phyloP scores from a whole-genome alignment of 2,888 invertebrate species.

The Platycheirus albimanus region DNA sequence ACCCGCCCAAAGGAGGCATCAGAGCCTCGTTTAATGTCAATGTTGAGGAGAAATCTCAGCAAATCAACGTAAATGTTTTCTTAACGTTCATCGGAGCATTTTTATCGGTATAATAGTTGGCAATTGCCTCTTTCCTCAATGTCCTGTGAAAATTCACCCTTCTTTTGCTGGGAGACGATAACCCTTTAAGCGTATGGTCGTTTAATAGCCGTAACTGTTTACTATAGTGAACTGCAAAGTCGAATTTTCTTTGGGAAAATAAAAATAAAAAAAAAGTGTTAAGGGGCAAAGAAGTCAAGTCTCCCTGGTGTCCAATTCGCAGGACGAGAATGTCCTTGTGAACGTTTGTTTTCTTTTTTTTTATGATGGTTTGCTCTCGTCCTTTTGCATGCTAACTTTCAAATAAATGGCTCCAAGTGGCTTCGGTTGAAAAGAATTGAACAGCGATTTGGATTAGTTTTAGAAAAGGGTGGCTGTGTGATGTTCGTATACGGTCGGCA shows the following conservation, averaged over 20 bases:
- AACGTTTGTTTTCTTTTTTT: constrained; percentile 18
- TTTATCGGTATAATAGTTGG: constrained; percentile 60
- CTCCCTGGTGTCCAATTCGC: constrained; percentile 70
- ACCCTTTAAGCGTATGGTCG: constrained; percentile 72
- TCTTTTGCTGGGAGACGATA: constrained; percentile 48
- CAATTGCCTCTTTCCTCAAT: constrained; percentile 38
- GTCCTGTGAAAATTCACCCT: constrained; percentile 39
- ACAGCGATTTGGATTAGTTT: constrained; percentile 64
- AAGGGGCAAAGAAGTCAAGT: constrained; percentile 44
- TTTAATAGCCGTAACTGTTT: constrained; percentile 73
- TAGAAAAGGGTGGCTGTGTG: constrained; percentile 9
- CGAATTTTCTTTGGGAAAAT: constrained; percentile 30
- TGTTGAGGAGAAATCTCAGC: constrained; percentile 47
- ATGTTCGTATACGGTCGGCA: no score
- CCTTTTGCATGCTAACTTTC: constrained; percentile 68
- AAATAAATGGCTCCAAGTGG: constrained; percentile 71
- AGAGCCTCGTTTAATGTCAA: neutral
- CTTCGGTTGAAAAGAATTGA: constrained; percentile 58
- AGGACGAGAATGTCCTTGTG: constrained; percentile 62
- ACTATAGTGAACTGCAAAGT: constrained; percentile 72
- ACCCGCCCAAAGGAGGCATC: constrained; percentile 32
- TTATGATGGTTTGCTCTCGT: constrained; percentile 15
- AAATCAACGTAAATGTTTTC: constrained; percentile 72
- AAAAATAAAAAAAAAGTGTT: constrained; percentile 24
- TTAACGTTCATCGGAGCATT: constrained; percentile 71